These are phyloP conservation scores for Tortrix viridana DNA, from an alignment of 2,888 invertebrate genomes.

Conservation along the genomic window DNA sequence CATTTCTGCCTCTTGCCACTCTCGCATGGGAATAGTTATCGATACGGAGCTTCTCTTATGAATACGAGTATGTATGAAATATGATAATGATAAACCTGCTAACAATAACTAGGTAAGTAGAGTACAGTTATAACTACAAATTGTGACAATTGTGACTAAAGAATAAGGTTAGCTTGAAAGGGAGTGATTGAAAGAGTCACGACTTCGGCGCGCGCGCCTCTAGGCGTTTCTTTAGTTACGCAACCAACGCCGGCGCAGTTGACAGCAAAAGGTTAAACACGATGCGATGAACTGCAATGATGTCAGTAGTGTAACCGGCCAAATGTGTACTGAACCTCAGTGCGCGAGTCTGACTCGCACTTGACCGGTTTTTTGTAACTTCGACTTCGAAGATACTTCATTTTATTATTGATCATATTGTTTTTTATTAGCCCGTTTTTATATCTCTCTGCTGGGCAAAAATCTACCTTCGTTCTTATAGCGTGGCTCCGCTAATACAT, in stretches of 20 bases:
- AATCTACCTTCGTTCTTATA: no score
- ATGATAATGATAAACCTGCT: no score
- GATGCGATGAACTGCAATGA: slow-evolving; percentile 16
- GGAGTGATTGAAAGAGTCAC: slow-evolving; percentile 33
- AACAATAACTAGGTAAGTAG: no score
- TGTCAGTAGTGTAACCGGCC: slow-evolving; percentile 14
- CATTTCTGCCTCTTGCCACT: no score
- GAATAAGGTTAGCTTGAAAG: slow-evolving; percentile 27
- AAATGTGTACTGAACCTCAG: neutral
- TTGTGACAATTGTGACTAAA: slow-evolving; percentile 17
- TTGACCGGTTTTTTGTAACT: neutral
- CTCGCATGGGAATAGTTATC: no score
- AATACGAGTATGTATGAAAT: no score
- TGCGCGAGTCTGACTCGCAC: no score
- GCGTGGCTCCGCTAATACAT: no score
- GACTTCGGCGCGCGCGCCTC: slow-evolving; percentile 21
- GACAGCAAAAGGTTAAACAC: slow-evolving; percentile 30
- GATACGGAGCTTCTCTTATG: no score
- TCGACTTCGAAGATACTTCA: neutral
- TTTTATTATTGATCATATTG: no score
- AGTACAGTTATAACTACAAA: neutral
- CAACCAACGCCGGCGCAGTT: slow-evolving; percentile 19
- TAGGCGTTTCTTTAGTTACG: slow-evolving; percentile 28
- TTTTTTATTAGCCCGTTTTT: no score
- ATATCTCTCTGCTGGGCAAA: no score